Evolutionary conservation across 2,797 vertebrate species (phyloP), one percentile per base, ranked within the genome.

Genomic region (Sciurus vulgaris): DNA sequence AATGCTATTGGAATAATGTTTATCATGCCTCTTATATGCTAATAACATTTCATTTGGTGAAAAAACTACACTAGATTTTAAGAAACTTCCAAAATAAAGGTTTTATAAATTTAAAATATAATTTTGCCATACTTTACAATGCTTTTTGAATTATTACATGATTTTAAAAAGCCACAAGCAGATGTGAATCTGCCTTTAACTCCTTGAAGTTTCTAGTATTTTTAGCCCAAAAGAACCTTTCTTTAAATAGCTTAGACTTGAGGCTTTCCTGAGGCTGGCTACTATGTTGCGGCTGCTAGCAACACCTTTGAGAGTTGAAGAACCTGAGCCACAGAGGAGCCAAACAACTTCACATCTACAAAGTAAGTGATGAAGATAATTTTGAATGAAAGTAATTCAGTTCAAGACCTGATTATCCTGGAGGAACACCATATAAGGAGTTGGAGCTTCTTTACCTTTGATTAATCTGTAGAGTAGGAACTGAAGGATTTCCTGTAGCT

Each of bases 71-170:
- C 7, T 86, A 72, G 77, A n/a, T 73, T 95, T 91, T 85, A 85
- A 79, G 77, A 87, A 73, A 49, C 26, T 10, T 96, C 33, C 26
- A 79, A 96, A 89, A 2, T 87, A 18, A 91, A 83, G n/a, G 38
- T 69, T 93, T 91, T 85, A 72, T 70, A 20, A 93, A 11, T 95
- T 93, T 91, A 93, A 94, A 97, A 92, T 90, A 85, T 22, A 93
- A 72, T 47, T 82, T 47, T 92, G 15, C 11, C 79, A 22, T 26
- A 35, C 22, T 59, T 93, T 77, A 67, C 47, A 78, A 61, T 86
- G 78, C 2, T 91, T 73, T 92, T 96, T 96, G 78, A 76, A 92
- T 94, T 96, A 86, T 86, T 90, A 81, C n/a, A 38, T 61, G 70
- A 61, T 67, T 95, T 86, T 86, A 12, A 92, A 96, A 96, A 93